Base-by-base conservation (phyloP, 2,888 invertebrate genomes). In the Caenorhabditis becei region DNA sequence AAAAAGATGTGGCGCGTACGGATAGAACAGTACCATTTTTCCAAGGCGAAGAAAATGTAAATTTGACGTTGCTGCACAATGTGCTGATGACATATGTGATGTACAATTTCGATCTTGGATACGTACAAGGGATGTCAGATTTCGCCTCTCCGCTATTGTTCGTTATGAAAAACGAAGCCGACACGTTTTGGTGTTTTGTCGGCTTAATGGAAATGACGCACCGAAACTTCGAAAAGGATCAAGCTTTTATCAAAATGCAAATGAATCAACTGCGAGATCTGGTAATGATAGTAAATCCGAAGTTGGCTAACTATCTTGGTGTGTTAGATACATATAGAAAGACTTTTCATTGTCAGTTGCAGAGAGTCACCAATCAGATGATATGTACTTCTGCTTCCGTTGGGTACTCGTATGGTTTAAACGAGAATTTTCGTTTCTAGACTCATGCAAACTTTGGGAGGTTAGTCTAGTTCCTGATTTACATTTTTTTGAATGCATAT, bases 361-460 rank as follows among this genome's bases (percentile, higher is more conserved):
- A 92, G 94, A 95, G 71, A 94, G 94, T 80, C 95, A 96, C 91
- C 96, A 97, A 87, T 95, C 95, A 1, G 96, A 95, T 5, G 97
- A 98, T 91, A 96, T 99, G 96, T 98, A 96, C 92, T 99, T 99
- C 93, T 97, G 97, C 92, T 99, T 99, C 93, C 95, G 98, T 11
- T 99, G 98, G 97, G 94, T 98, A 32, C 93, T 99, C 14, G 96
- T 97, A 10, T 94, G 96, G 92, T 98, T 97, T 92, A 99, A 98
- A 92, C 93, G 98, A 83, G 98, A 99, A 92, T 95, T 98, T 91
- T 94, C 94, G 24, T 95, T 95, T 81, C 81, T 88, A 93, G 94
- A 5, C 96, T 97, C 91, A 95, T 96, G 63, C 94, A 96, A 94
- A 94, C 95, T 91, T 92, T 98, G 80, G 87, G 87, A 87, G 70